Conservation (phyloP, 2,888 invertebrate species). For the Anagyrus pseudococci region DNA sequence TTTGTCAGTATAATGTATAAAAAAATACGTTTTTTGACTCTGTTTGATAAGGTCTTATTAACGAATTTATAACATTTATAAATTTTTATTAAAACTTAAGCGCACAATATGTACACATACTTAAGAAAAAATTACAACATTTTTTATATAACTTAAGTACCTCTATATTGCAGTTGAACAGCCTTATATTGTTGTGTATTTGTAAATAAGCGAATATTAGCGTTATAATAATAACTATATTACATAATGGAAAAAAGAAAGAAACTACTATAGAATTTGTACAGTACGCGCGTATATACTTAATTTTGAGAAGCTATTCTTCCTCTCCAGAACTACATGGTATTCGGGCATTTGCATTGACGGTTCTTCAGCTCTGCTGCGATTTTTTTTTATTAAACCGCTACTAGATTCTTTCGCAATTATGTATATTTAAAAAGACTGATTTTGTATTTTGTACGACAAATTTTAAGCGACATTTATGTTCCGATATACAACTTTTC, state of each 20-base stretch:
- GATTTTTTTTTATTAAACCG: constrained; percentile 3
- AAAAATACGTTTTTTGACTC: too few relatives aligned
- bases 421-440: constrained; percentile 30
- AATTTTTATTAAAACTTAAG: too few relatives aligned
- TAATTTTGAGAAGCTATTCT: constrained; percentile 12
- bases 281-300: constrained; percentile 27
- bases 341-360: too few relatives aligned
- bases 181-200: constrained; percentile 33
- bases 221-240: constrained; percentile 16
- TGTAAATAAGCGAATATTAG: constrained; percentile 27
- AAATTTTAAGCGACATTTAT: too few relatives aligned
- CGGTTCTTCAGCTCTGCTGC: neutral
- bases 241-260: constrained; percentile 16
- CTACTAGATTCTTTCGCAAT: constrained; percentile 7
- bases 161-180: constrained; percentile 23
- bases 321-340: neutral
- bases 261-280: constrained; percentile 15
- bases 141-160: constrained; percentile 10
- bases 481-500: neutral
- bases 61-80: too few relatives aligned
- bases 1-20: too few relatives aligned
- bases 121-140: too few relatives aligned
- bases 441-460: constrained; percentile 24
- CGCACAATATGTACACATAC: too few relatives aligned
- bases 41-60: too few relatives aligned